A percentile compares a stretch with the other conserved stretches of the same genome.
phyloP scores from a whole-genome alignment of 2,113 vertebrate species.

The Rhea americana region DNA sequence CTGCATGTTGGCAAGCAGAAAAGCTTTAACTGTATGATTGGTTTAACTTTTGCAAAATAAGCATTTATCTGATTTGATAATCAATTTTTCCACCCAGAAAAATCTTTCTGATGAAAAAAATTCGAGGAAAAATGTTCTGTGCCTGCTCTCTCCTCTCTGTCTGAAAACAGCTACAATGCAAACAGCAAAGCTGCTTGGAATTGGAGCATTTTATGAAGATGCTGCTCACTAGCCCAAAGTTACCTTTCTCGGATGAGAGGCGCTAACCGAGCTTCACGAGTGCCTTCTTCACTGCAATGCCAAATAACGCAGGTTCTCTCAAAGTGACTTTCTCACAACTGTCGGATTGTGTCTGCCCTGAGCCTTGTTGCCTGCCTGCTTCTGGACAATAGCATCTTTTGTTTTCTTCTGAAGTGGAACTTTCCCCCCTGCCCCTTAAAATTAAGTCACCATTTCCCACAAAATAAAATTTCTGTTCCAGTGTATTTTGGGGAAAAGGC shows the following conservation, averaged over 20 bases:
- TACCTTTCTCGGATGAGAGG: background rate
- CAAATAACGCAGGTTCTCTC: background rate
- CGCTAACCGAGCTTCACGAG: background rate
- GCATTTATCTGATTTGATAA: background rate
- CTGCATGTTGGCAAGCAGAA: rapidly evolving
- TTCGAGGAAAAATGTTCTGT: background rate
- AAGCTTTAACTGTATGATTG: rapidly evolving
- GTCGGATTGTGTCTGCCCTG: background rate
- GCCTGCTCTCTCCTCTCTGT: background rate
- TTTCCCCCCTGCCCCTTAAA: background rate
- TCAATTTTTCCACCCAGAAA: background rate
- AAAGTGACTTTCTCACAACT: background rate
- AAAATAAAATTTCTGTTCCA: background rate
- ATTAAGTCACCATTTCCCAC: background rate
- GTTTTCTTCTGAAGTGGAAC: too few species aligned
- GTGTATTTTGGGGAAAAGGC: background rate
- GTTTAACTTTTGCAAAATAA: background rate
- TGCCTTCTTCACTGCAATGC: too few species aligned
- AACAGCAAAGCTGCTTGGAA: background rate
- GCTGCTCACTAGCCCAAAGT: background rate
- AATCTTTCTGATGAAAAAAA: background rate
- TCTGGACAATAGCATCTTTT: too few species aligned
- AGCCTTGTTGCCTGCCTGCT: too few species aligned
- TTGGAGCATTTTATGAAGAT: background rate
- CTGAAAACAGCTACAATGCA: rapidly evolving